phyloP scores from a whole-genome alignment of 2,113 vertebrate species.

The Spizaetus ornatus region DNA sequence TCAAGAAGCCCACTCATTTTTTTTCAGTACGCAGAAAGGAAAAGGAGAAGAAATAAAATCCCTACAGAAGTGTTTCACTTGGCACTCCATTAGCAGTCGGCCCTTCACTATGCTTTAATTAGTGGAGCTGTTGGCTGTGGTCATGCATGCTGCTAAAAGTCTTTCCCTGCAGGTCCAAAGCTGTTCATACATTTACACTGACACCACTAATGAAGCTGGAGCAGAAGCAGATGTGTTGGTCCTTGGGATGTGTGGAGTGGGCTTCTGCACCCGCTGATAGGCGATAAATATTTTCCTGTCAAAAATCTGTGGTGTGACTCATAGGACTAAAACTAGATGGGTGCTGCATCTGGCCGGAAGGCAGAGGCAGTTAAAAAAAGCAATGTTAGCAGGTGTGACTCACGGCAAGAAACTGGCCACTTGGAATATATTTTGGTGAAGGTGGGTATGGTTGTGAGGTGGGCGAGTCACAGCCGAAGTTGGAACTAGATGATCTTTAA shows the following conservation, averaged over 20 bases:
- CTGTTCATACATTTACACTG: not conserved
- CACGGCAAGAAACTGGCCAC: rapidly evolving
- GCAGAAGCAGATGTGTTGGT: not conserved
- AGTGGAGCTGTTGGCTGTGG: not conserved
- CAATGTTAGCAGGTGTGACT: rapidly evolving
- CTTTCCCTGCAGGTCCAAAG: not conserved
- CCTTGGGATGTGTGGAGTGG: not conserved
- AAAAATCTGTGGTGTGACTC: not conserved
- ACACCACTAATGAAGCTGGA: not conserved
- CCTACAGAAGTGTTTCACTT: not conserved
- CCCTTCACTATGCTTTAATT: not conserved
- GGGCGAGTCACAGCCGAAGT: rapidly evolving
- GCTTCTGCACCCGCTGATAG: rapidly evolving
- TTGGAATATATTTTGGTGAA: not conserved
- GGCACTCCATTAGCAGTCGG: not conserved
- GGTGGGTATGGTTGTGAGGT: not conserved
- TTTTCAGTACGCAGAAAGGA: not conserved
- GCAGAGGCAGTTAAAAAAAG: not conserved
- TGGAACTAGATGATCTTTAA: not conserved
- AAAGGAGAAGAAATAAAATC: not conserved
- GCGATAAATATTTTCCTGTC: not conserved
- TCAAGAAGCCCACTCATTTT: not conserved
- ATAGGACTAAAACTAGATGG: rapidly evolving
- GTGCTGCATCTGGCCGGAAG: not conserved
- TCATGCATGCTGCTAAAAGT: not conserved